Evolutionary conservation across 2,797 vertebrate species (phyloP), one percentile per base, ranked within the genome.

Genomic region (Botia kubotai): DNA sequence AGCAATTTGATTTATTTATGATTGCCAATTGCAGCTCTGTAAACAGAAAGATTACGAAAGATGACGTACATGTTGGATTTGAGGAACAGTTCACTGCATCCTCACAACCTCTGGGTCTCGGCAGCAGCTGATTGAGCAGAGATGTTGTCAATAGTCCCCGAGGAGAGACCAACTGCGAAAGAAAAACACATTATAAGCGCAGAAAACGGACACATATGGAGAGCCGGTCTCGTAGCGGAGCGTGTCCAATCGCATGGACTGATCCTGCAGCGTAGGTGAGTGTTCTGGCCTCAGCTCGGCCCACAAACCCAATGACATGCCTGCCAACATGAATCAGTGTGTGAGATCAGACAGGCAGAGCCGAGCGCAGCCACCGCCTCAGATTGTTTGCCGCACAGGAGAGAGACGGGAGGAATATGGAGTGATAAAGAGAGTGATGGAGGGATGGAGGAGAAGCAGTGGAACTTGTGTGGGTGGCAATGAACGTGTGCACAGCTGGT

Each of bases 291-390:
- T 75, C 68, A 86, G 92, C 90, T 88, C 84, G 90, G 92, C 90
- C 82, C 89, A 89, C 84, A 87, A 86, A 94, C 89, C 88, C 92
- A 92, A 93, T 95, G 94, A 93, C 91, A 94, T 83, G 93, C 91
- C 88, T 95, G 93, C 91, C 91, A 90, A 86, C 86, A 87, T 75
- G 74, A 90, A 93, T 95, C 90, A 93, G 83, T 83, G 89, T 92
- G 29, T 53, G 29, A 36, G 29, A 89, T 88, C 86, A 83, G 90
- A 88, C 86, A 72, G 55, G 79, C 82, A 14, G 73, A 74, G 75
- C 46, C 16, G 65, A 29, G 80, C 80, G 88, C 88, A 86, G 82
- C 86, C 85, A 81, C 76, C 80, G 74, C 83, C 76, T 65, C 60
- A 29, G 74, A 69, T 75, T 26, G 83, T 78, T 55, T 67, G 43